Evolutionary conservation across 2,797 vertebrate species (phyloP).

Genomic region (Hippopotamyrus pictus): DNA sequence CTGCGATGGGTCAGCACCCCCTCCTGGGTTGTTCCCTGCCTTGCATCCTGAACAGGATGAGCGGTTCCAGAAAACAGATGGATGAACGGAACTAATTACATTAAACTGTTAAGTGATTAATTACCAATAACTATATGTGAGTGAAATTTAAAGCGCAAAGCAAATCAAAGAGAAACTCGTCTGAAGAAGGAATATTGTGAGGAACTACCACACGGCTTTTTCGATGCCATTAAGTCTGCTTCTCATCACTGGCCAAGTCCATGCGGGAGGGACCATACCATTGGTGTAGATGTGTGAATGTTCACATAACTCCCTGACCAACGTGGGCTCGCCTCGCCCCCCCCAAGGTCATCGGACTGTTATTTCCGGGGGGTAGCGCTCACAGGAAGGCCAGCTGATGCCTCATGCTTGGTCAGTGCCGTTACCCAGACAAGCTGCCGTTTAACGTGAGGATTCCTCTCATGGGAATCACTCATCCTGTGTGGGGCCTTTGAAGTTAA

Average conservation of each 20-base stretch:
- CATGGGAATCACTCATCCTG: slow-evolving; percentile 2
- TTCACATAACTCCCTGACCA: neutral
- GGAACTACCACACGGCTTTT: neutral
- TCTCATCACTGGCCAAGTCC: neutral
- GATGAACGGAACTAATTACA: neutral
- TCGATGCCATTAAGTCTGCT: neutral
- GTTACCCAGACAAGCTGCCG: neutral
- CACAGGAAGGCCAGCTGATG: slow-evolving; percentile 55
- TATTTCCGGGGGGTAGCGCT: slow-evolving; percentile 32
- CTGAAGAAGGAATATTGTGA: neutral
- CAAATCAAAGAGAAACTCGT: neutral
- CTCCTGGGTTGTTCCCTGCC: neutral
- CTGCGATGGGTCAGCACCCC: neutral
- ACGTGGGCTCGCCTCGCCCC: neutral
- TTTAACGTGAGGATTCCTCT: slow-evolving; percentile 33
- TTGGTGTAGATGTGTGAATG: neutral
- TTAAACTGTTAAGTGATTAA: neutral
- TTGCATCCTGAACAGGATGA: neutral
- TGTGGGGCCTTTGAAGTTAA: neutral
- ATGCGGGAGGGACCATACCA: neutral
- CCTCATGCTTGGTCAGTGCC: slow-evolving; percentile 49
- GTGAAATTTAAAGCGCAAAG: neutral
- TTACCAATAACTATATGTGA: neutral
- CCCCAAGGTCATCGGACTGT: neutral
- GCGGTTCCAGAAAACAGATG: neutral